Base-by-base conservation (phyloP, 2,113 vertebrate species). In the Seriola aureovittata region DNA sequence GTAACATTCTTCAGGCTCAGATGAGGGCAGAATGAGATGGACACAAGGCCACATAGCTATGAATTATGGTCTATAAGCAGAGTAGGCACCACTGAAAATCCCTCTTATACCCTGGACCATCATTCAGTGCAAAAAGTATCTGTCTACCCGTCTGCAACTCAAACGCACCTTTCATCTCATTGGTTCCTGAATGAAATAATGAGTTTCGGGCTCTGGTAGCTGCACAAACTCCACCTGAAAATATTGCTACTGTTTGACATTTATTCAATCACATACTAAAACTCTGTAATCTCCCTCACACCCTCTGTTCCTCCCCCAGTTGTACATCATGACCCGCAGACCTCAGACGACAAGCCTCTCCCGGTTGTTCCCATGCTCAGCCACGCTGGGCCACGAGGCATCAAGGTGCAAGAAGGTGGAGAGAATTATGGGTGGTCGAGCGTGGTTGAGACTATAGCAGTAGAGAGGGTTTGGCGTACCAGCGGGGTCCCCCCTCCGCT, bases 381-480 rank as follows among this genome's bases (percentile, higher is more conserved):
- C 76, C 55, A 42, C 12, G 72, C 73, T 73, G 65, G 75, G 80
- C 73, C 40, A n/a, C n/a, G 52, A 78, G 66, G 86, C 71, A 64
- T 71, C 75, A 76, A 88, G 88, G 84, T 90, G 78, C 86, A 85
- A 54, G 86, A 82, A 78, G 71, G 71, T 76, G 71, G 80, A 55
- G 68, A 57, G 75, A 54, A n/a, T 87, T 70, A 77, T 8, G 84
- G 90, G 92, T 92, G 93, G 89, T 84, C 85, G 21, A 52, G 84
- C 90, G 92, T 92, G 93, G 89, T 84, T 84, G 21, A 52, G 80
- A 81, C 82, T 68, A 67, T 78, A 67, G 79, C 66, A 36, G 83
- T 44, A 76, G 85, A 84, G 80, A 81, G 59, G 68, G 32, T 68
- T 84, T 78, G 75, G 78, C 46, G 38, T 81, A 84, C 77, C 87